Conservation (phyloP, 2,797 vertebrate species). For the Amniataba percoides region DNA sequence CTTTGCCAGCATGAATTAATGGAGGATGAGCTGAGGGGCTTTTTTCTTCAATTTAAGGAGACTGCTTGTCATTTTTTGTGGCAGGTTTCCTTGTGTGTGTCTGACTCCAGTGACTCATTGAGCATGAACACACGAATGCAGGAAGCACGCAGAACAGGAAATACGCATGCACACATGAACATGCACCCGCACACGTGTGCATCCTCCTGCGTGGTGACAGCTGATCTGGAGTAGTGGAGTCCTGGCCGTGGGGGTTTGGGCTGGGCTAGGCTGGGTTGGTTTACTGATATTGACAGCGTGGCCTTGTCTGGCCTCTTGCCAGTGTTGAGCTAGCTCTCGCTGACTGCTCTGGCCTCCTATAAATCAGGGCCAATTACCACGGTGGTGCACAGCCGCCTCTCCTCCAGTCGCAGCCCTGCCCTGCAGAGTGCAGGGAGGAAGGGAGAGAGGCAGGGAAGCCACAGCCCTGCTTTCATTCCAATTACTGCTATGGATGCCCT, state of each 20-base stretch:
- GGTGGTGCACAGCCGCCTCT: constrained; percentile 69
- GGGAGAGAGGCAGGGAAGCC: constrained; percentile 56
- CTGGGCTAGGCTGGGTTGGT: constrained; percentile 50
- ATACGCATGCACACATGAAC: constrained; percentile 19
- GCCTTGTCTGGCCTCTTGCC: constrained; percentile 72
- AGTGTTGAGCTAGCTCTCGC: constrained; percentile 69
- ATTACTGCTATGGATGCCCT: constrained; percentile 50
- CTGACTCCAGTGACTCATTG: constrained; percentile 26
- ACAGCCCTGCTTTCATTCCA: constrained; percentile 59
- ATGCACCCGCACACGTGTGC: background rate
- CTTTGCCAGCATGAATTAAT: constrained; percentile 82
- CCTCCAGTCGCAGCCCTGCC: constrained; percentile 66
- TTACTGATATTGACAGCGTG: constrained; percentile 76
- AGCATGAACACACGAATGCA: constrained; percentile 6
- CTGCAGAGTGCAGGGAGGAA: constrained; percentile 64
- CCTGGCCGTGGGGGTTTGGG: constrained; percentile 44
- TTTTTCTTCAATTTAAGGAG: constrained; percentile 70
- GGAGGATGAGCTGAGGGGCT: constrained; percentile 71
- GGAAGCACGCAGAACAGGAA: constrained; percentile 20
- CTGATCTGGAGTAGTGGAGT: constrained; percentile 43
- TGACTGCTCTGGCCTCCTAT: constrained; percentile 76
- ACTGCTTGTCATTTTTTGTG: constrained; percentile 72
- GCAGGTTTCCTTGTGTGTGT: constrained; percentile 41
- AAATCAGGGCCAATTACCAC: constrained; percentile 84
- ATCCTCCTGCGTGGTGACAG: constrained; percentile 37